These are phyloP conservation scores for Sicus ferrugineus DNA, from an alignment of 2,888 invertebrate genomes.

Conservation along the genomic window DNA sequence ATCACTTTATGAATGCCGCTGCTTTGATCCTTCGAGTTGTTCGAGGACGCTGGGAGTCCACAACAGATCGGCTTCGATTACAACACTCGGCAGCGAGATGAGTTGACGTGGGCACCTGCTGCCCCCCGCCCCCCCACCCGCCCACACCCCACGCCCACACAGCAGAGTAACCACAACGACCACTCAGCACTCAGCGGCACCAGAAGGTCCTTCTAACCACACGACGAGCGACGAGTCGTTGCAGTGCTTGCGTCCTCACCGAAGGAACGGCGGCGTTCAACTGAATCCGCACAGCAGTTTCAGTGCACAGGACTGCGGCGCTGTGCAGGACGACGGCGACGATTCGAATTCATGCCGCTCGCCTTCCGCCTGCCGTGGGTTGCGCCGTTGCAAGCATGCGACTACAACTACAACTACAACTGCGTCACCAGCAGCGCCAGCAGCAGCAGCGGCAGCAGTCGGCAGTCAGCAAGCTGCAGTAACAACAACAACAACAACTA, in stretches of 20 bases:
- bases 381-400: conserved; percentile 23
- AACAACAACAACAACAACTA: conserved; percentile 39
- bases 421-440: conserved; percentile 33
- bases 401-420: conserved; percentile 34
- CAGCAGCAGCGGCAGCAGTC: conserved; percentile 1
- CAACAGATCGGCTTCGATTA: not conserved
- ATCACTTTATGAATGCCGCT: too few species aligned
- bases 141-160: conserved; percentile 25
- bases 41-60: not conserved
- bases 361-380: conserved; percentile 23
- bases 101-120: not conserved
- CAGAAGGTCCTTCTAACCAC: not conserved
- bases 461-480: conserved; percentile 36
- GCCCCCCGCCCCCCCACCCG: conserved; percentile 39
- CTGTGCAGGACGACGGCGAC: conserved; percentile 22
- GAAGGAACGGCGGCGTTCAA: conserved; percentile 62
- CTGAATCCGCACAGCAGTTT: conserved; percentile 54
- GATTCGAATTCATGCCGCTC: conserved; percentile 7
- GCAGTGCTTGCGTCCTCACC: conserved; percentile 57
- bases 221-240: conserved; percentile 12
- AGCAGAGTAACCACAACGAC: not conserved
- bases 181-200: not conserved
- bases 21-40: conserved; percentile 2
- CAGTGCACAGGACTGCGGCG: conserved; percentile 24
- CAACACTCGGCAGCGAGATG: not conserved